A percentile compares a stretch with the other conserved stretches of the same genome.
These are phyloP conservation scores for Agonum fuliginosum DNA, from an alignment of 2,888 invertebrate species.

Conservation along the genomic window DNA sequence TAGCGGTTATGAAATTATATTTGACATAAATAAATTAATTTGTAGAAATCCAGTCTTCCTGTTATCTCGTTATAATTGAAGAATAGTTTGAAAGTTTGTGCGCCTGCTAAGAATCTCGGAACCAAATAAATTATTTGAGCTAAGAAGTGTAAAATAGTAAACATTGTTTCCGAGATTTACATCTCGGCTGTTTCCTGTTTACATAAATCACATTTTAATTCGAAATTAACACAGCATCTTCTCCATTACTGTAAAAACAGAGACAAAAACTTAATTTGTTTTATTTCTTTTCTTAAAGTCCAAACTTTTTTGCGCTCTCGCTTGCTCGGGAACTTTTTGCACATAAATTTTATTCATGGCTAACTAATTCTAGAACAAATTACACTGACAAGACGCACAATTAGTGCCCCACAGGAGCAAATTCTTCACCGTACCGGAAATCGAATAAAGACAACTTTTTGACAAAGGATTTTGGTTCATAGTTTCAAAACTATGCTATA, in stretches of 20 bases:
- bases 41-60: no score
- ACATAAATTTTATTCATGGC: conserved; percentile 56
- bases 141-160: conserved; percentile 2
- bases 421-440: neutral
- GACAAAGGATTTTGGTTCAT: no score
- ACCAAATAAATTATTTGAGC: neutral
- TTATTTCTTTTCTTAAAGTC: conserved; percentile 48
- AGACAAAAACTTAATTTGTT: conserved; percentile 38
- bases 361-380: conserved; percentile 54
- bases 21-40: no score
- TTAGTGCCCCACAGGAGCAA: neutral
- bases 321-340: conserved; percentile 28
- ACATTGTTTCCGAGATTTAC: conserved; percentile 24
- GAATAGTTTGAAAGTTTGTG: conserved; percentile 1
- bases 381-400: conserved; percentile 44
- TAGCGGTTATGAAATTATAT: no score
- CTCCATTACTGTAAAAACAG: conserved; percentile 33
- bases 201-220: conserved; percentile 49
- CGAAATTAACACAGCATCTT: conserved; percentile 42
- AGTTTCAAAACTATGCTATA: no score
- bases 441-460: neutral
- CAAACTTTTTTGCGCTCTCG: neutral
- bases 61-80: neutral
- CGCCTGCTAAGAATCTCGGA: neutral
- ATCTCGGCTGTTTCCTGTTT: neutral